A percentile compares a stretch with the other conserved stretches of the same genome.
Evolutionary conservation across 1,140 invertebrate species (phyloP).

Genomic region (Papilio aristodemus): DNA sequence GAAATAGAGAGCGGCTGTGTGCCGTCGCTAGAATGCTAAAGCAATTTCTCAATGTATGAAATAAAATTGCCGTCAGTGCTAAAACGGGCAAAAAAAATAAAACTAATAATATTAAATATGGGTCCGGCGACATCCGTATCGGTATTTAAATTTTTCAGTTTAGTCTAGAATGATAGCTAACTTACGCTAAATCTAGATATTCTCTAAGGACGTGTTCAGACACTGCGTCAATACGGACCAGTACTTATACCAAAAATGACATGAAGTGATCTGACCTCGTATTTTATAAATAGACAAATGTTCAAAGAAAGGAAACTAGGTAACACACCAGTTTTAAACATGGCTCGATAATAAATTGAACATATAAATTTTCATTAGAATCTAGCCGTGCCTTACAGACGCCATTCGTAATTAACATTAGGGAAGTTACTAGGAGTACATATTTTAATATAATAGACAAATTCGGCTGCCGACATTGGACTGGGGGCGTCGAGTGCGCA

Average conservation of each 20-base stretch:
- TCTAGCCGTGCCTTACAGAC: background rate
- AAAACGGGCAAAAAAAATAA: constrained; percentile 5
- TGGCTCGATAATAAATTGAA: background rate
- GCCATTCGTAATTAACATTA: background rate
- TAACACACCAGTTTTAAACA: background rate
- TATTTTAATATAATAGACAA: background rate
- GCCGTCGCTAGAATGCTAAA: background rate
- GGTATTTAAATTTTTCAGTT: constrained; percentile 19
- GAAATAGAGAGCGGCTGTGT: background rate
- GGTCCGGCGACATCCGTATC: background rate
- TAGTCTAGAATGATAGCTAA: constrained; percentile 22
- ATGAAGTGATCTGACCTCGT: background rate
- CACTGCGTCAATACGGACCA: constrained; percentile 19
- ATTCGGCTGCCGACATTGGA: background rate
- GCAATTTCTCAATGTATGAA: background rate
- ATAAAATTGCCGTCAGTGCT: constrained; percentile 8
- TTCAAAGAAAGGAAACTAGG: background rate
- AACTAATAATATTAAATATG: background rate
- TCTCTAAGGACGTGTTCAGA: constrained; percentile 30
- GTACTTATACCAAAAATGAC: constrained; percentile 24
- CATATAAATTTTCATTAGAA: background rate
- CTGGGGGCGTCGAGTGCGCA: background rate
- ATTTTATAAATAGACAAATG: background rate
- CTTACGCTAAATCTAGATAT: constrained; percentile 31
- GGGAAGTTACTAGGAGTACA: constrained; percentile 3